These are phyloP conservation scores for Labeo calbasu DNA, from an alignment of 2,797 vertebrate genomes.

Conservation along the genomic window DNA sequence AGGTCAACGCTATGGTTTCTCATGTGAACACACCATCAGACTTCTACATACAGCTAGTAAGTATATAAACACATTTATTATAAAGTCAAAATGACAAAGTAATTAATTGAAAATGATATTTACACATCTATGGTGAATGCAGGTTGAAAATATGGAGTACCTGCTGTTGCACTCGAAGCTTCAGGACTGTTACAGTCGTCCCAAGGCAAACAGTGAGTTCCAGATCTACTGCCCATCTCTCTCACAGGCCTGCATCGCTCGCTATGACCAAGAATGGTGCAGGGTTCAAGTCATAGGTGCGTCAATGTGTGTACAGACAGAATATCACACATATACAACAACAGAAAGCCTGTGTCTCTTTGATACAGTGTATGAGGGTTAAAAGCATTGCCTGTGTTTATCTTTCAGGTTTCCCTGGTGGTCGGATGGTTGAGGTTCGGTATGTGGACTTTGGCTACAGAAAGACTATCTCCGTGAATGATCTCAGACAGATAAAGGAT, in stretches of 20 bases:
- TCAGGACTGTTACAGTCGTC: slow-evolving; percentile 71
- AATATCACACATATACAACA: slow-evolving; percentile 53
- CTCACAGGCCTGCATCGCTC: slow-evolving; percentile 75
- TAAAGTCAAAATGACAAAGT: neutral
- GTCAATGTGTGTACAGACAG: slow-evolving; percentile 36
- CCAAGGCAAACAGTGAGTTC: slow-evolving; percentile 48
- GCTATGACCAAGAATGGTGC: slow-evolving; percentile 72
- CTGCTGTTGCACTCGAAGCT: slow-evolving; percentile 73
- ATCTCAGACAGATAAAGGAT: slow-evolving; percentile 84
- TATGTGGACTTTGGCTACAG: slow-evolving; percentile 88
- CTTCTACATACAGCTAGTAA: slow-evolving; percentile 75
- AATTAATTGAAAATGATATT: neutral
- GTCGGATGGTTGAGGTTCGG: slow-evolving; percentile 80
- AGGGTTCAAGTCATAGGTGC: slow-evolving; percentile 75
- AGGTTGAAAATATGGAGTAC: slow-evolving; percentile 78
- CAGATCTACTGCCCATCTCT: slow-evolving; percentile 71
- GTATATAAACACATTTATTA: slow-evolving; percentile 21
- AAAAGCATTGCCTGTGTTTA: slow-evolving; percentile 5
- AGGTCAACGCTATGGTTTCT: slow-evolving; percentile 72
- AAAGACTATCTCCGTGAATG: slow-evolving; percentile 76
- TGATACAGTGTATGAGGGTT: neutral
- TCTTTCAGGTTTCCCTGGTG: slow-evolving; percentile 79
- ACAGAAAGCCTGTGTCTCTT: neutral
- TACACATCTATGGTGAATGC: slow-evolving; percentile 3
- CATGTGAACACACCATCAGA: slow-evolving; percentile 74